These are phyloP conservation scores for Scyliorhinus canicula DNA, from an alignment of 2,797 vertebrate genomes.

Conservation along the genomic window DNA sequence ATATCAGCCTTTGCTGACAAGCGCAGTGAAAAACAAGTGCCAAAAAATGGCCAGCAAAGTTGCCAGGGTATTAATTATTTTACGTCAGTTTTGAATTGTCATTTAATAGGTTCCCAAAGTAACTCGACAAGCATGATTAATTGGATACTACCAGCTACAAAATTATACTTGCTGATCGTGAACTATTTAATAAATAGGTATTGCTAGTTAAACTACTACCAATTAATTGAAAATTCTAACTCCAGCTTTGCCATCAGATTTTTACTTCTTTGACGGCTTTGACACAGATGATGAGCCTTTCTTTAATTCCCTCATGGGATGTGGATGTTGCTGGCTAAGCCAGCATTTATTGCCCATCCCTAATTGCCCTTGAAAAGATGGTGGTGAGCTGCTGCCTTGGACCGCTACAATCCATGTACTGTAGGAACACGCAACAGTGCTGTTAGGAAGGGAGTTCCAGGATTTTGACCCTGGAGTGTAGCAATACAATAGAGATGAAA, in stretches of 20 bases:
- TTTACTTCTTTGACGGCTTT: slow-evolving; percentile 29
- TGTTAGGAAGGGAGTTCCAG: too few relatives aligned
- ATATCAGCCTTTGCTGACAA: neutral
- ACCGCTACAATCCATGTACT: too few relatives aligned
- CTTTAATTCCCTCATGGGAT: too few relatives aligned
- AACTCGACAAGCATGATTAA: slow-evolving; percentile 52
- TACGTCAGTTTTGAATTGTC: slow-evolving; percentile 42
- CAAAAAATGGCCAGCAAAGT: slow-evolving; percentile 46
- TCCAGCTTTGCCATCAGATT: neutral
- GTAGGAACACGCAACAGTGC: too few relatives aligned
- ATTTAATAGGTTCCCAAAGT: slow-evolving; percentile 47
- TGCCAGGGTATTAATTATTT: slow-evolving; percentile 47
- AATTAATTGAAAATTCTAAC: slow-evolving; percentile 37
- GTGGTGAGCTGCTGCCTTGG: too few relatives aligned
- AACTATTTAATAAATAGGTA: neutral
- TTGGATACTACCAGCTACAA: slow-evolving; percentile 44
- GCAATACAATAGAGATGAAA: neutral
- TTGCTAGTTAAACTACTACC: neutral
- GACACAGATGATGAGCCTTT: neutral
- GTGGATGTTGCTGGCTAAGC: too few relatives aligned
- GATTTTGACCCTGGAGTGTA: too few relatives aligned
- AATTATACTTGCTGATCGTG: slow-evolving; percentile 41
- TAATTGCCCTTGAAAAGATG: too few relatives aligned
- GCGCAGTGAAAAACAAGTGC: slow-evolving; percentile 44
- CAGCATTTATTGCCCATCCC: too few relatives aligned